These are phyloP conservation scores for Brachionus sp. DNA, from an alignment of 1,140 invertebrate species.

Conservation along the genomic window DNA sequence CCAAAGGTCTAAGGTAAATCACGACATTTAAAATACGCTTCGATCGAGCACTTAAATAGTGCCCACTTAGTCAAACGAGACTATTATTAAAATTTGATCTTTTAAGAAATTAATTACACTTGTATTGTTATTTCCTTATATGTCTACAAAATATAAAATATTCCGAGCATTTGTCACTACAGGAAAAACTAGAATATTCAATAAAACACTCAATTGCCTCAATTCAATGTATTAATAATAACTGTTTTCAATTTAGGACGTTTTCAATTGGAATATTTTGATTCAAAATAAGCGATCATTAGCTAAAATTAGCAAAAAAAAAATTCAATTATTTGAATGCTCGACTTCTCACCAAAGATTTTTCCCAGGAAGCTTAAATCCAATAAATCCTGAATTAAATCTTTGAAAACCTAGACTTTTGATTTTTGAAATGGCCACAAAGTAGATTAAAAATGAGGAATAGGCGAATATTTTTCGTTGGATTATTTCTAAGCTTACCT, in stretches of 20 bases:
- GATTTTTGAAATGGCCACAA: neutral
- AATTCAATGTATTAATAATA: neutral
- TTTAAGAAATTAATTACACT: neutral
- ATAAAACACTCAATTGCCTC: neutral
- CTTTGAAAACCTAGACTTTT: neutral
- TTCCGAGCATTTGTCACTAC: neutral
- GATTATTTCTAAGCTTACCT: neutral
- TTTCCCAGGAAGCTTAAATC: neutral
- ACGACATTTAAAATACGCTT: neutral
- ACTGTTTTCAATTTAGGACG: neutral
- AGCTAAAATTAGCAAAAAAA: neutral
- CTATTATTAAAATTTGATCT: neutral
- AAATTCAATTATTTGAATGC: neutral
- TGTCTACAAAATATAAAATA: neutral
- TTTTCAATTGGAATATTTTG: neutral
- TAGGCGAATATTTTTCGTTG: neutral
- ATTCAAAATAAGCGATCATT: neutral
- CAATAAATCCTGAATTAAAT: neutral
- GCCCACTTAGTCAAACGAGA: neutral
- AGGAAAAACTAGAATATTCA: neutral
- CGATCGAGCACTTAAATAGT: neutral
- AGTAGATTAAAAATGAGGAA: neutral
- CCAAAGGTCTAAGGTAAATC: neutral
- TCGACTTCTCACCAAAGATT: neutral
- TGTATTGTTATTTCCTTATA: neutral